These are phyloP conservation scores for Porites cylindrica DNA, from an alignment of 92 coral and sea anemone genomes.

Conservation along the genomic window DNA sequence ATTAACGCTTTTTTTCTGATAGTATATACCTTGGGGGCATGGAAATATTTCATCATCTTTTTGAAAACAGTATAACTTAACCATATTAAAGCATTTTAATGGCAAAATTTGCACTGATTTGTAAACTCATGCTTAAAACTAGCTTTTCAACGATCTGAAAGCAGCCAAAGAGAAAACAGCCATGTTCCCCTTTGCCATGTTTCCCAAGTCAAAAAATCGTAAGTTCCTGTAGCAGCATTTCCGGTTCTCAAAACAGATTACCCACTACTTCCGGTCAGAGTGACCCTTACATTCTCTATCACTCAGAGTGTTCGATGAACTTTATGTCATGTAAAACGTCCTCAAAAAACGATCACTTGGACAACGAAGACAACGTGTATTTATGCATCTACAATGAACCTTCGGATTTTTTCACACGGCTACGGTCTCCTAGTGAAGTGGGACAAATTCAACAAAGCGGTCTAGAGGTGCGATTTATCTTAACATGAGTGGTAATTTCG, in stretches of 20 bases:
- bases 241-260: constrained; percentile 13
- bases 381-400: constrained; percentile 38
- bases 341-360: constrained; percentile 9
- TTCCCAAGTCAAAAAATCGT: neutral
- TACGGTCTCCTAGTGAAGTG: constrained; percentile 52
- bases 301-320: neutral
- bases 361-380: constrained; percentile 6
- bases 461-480: neutral
- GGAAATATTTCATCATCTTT: too few species aligned
- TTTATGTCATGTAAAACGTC: neutral
- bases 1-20: neutral
- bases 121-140: neutral
- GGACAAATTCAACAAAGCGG: constrained; percentile 20
- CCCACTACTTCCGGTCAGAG: constrained; percentile 27
- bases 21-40: neutral
- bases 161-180: neutral
- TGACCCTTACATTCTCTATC: neutral
- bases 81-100: neutral
- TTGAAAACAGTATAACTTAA: too few species aligned
- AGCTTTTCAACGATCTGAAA: neutral
- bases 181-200: neutral
- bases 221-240: constrained; percentile 29
- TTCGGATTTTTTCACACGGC: constrained; percentile 44
- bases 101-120: neutral
- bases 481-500: constrained; percentile 25